A percentile compares a stretch with the other conserved stretches of the same genome.
Evolutionary conservation across 2,797 vertebrate species (phyloP).

Genomic region (Neosalanx taihuensis): DNA sequence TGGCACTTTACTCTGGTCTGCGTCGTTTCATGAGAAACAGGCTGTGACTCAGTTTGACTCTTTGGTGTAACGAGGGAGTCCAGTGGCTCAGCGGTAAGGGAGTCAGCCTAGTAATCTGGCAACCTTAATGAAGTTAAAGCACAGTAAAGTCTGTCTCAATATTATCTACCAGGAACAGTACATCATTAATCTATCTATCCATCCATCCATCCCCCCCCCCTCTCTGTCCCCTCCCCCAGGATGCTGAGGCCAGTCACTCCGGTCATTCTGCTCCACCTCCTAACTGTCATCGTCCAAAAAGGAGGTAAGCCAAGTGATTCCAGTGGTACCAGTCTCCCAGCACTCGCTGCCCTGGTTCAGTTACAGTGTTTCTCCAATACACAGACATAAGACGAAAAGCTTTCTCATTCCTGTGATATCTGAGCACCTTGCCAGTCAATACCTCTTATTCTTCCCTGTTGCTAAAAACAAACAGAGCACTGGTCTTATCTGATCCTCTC

Average conservation of each 20-base stretch:
- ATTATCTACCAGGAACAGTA: too few relatives aligned
- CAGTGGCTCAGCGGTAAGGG: too few relatives aligned
- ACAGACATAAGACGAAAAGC: slow-evolving; percentile 1
- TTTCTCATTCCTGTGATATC: not conserved
- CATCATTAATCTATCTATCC: not conserved
- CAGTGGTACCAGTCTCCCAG: not conserved
- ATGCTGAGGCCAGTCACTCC: slow-evolving; percentile 86
- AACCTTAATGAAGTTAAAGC: too few relatives aligned
- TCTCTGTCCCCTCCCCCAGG: slow-evolving; percentile 63
- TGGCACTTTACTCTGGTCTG: slow-evolving; percentile 48
- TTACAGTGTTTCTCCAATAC: not conserved
- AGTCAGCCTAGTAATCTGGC: too few relatives aligned
- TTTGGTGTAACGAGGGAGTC: not conserved
- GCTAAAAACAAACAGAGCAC: slow-evolving; percentile 7
- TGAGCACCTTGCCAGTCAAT: slow-evolving; percentile 2
- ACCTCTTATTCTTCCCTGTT: not conserved
- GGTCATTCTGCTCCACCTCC: slow-evolving; percentile 84
- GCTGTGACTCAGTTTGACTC: slow-evolving; percentile 48
- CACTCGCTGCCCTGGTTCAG: not conserved
- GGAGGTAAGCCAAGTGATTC: slow-evolving; percentile 74
- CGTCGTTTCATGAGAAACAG: slow-evolving; percentile 43
- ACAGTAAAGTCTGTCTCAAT: too few relatives aligned
- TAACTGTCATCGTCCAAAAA: slow-evolving; percentile 72
- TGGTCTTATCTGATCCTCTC: slow-evolving; percentile 2
- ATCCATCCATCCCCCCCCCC: not conserved